These are phyloP conservation scores for Luperina nickerlii DNA, from an alignment of 2,888 invertebrate species.

Conservation along the genomic window DNA sequence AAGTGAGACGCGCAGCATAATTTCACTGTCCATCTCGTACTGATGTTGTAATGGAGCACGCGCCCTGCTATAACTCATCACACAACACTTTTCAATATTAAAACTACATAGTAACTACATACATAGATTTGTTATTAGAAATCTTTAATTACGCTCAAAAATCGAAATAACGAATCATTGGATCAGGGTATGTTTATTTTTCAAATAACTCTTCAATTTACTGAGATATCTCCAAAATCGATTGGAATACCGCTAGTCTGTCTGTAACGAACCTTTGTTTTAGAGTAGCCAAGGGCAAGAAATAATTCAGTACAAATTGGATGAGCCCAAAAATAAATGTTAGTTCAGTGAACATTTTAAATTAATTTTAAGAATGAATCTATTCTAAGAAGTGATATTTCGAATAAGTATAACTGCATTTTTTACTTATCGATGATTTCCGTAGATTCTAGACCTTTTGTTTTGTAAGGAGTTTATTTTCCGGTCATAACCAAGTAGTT, in stretches of 20 bases:
- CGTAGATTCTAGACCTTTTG: background rate
- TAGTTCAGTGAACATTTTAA: conserved; percentile 47
- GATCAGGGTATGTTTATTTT: conserved; percentile 9
- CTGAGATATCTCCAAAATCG: background rate
- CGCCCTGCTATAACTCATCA: no score
- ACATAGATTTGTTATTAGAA: background rate
- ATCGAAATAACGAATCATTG: background rate
- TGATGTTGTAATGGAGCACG: no score
- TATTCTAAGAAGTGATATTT: conserved; percentile 1
- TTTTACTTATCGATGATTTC: background rate
- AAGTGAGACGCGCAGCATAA: no score
- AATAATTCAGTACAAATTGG: conserved; percentile 49
- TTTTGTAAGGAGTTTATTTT: background rate
- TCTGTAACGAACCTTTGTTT: conserved; percentile 27
- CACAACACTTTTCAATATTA: no score
- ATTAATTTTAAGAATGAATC: conserved; percentile 37
- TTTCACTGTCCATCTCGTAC: no score
- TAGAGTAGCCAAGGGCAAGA: conserved; percentile 28
- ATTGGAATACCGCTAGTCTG: conserved; percentile 18
- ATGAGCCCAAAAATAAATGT: conserved; percentile 53
- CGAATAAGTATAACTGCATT: background rate
- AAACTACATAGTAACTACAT: no score
- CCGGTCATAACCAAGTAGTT: background rate
- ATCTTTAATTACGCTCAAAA: background rate
- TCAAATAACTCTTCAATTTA: conserved; percentile 14